Conservation (phyloP, 1,140 invertebrate genomes). For the Heliconius himera region DNA sequence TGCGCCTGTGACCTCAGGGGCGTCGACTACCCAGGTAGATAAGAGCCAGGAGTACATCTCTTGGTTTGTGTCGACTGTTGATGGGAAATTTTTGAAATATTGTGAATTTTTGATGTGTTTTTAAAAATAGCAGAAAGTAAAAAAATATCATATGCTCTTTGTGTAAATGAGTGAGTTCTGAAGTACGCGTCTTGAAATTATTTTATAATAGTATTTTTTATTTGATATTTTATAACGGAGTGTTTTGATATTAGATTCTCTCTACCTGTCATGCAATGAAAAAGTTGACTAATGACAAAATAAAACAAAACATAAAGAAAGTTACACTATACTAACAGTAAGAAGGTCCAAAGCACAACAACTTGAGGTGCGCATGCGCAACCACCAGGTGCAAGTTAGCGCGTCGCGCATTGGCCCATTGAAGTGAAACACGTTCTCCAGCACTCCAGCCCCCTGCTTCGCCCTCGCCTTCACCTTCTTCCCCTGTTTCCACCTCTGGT, state of each 20-base stretch:
- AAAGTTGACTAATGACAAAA: no score
- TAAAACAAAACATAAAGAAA: no score
- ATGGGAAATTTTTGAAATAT: no score
- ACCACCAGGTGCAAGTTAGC: conserved; percentile 93
- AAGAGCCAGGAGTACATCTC: conserved; percentile 86
- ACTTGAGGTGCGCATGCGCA: conserved; percentile 96
- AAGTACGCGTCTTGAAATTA: no score
- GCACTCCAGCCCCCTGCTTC: conserved; percentile 83
- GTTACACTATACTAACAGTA: conserved; percentile 55
- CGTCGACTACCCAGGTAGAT: conserved; percentile 89
- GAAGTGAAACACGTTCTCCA: conserved; percentile 84
- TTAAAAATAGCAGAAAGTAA: neutral
- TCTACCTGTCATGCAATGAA: no score
- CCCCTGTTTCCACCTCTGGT: conserved; percentile 25
- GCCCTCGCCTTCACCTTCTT: conserved; percentile 35
- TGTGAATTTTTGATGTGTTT: neutral
- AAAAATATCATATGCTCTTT: no score
- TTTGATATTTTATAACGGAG: no score
- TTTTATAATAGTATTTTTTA: no score
- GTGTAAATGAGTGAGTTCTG: no score
- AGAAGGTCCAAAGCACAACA: conserved; percentile 90
- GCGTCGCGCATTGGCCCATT: conserved; percentile 92
- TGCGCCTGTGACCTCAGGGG: conserved; percentile 88
- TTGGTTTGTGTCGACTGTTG: conserved; percentile 64
- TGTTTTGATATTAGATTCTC: no score